Evolutionary conservation across 2,797 vertebrate genomes (phyloP), one percentile per base, ranked within the genome.

Genomic region (Sylvilagus floridanus): DNA sequence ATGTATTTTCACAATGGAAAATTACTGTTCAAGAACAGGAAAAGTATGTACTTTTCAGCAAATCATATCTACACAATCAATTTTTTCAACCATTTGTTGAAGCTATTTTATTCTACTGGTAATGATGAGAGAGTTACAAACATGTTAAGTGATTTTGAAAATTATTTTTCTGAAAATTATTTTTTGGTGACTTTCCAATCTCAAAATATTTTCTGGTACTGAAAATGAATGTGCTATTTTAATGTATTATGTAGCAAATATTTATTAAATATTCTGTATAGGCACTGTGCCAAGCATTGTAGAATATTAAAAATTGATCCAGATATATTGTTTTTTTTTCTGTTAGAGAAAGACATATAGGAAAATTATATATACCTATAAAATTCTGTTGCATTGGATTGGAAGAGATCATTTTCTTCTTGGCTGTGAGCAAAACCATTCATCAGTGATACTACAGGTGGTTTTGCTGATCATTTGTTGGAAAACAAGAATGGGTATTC

Each of bases 1-100:
- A 90, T 71, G n/a, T 95, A 16, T 83, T 95, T 92, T 93, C 37
- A 84, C n/a, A 84, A 32, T 82, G 54, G 65, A 94, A 90, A 92
- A 79, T 84, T 50, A 91, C 21, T 76, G 7, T 76, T 95, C 62
- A 47, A 72, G 35, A 92, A 73, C 22, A 57, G 19, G 22, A 73
- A 94, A 89, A 71, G 9, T 50, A n/a, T 54, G 24, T 73, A 57
- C 32, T 94, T 96, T 93, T 96, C 50, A 90, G 50, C 24, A 77
- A 87, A 35, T 65, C n/a, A 57, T 54, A 87, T 54, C 17, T 47
- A 4, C 19, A 57, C 26, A 79, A 77, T 91, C 21, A 87, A 47
- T 78, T 90, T 93, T 90, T 72, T 32, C 28, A 95, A 78, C n/a
- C 66, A 88, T 62, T 84, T 90, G 5, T 82, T 79, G 88, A 84